Conservation (phyloP, 2,888 invertebrate genomes). For the Microplitis deprimator region DNA sequence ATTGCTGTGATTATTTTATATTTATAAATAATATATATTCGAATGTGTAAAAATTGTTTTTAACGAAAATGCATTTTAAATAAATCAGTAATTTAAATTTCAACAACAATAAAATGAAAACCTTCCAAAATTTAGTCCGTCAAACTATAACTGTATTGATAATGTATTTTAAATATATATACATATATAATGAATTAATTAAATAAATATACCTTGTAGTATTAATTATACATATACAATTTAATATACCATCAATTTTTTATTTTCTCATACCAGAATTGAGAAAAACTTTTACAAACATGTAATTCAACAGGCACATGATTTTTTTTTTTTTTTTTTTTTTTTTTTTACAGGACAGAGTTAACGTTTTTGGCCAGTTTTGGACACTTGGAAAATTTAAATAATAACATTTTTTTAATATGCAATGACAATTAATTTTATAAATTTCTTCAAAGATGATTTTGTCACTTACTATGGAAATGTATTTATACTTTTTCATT, state of each 20-base stretch:
- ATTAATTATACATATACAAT: slow-evolving; percentile 8
- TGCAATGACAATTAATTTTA: no score
- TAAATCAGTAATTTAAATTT: neutral
- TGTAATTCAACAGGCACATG: slow-evolving; percentile 39
- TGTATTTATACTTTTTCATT: no score
- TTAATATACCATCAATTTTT: neutral
- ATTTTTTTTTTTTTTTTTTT: slow-evolving; percentile 14
- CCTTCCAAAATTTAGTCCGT: neutral
- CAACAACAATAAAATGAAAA: neutral
- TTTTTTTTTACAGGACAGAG: neutral
- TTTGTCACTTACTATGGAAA: no score
- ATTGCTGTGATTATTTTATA: neutral
- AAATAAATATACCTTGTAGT: no score
- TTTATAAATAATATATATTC: neutral
- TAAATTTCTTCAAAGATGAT: no score
- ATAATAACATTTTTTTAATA: no score
- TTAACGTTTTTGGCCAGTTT: no score
- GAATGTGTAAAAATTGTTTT: neutral
- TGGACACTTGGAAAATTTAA: no score
- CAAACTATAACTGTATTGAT: neutral
- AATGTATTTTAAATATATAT: neutral
- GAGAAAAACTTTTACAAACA: neutral
- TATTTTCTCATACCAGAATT: neutral
- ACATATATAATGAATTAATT: no score
- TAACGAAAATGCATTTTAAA: neutral